Conservation (phyloP, 2,797 vertebrate genomes). For the Cetoscarus ocellatus region DNA sequence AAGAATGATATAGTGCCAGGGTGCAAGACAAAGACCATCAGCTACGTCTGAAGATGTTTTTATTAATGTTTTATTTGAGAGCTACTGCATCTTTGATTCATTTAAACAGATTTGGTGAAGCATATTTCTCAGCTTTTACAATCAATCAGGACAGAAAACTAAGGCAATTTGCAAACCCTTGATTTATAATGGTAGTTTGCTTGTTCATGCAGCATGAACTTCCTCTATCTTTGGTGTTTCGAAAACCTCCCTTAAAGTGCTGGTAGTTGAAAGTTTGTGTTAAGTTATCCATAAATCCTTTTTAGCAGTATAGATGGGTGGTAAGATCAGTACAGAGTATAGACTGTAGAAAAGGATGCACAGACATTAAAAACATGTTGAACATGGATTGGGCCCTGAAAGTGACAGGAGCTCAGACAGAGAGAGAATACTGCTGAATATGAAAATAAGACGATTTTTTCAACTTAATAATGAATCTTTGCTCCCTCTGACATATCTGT, state of each 20-base stretch:
- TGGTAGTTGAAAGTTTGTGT: no score
- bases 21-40: background rate
- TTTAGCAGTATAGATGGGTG: no score
- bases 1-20: background rate
- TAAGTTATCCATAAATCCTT: no score
- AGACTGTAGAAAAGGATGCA: no score
- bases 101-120: constrained; percentile 6
- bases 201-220: background rate
- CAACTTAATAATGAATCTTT: no score
- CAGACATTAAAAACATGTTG: no score
- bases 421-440: no score
- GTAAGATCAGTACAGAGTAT: no score
- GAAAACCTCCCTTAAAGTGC: constrained; percentile 7
- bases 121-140: constrained; percentile 1
- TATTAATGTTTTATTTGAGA: background rate
- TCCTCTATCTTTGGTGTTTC: background rate
- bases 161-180: constrained; percentile 2
- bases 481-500: no score
- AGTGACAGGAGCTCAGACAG: no score
- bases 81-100: background rate
- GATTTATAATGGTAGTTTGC: constrained; percentile 7
- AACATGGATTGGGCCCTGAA: no score
- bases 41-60: background rate
- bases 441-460: no score
- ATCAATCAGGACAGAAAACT: constrained; percentile 24